Conservation (phyloP, 2,113 vertebrate genomes). For the Triplophysa siluroides region DNA sequence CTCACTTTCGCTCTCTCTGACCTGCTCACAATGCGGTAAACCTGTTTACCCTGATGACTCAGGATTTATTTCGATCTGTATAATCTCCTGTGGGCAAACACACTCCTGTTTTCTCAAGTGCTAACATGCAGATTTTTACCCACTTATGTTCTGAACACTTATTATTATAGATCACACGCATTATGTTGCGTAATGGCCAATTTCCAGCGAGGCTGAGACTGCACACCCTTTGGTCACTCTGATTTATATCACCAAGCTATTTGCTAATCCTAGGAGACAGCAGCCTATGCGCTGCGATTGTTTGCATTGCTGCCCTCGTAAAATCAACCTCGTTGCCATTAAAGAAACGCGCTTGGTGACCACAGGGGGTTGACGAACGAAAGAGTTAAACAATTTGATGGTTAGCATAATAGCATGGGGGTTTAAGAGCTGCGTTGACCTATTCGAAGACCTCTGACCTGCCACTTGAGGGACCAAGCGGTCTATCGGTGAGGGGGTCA, state of each 20-base stretch:
- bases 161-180: neutral
- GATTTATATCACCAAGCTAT: constrained; percentile 17
- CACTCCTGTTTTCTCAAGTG: constrained; percentile 9
- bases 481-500: constrained; percentile 26
- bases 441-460: constrained; percentile 4
- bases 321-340: neutral
- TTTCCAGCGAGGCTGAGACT: neutral
- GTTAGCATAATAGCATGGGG: constrained; percentile 39
- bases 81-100: constrained; percentile 12
- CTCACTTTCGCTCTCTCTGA: constrained; percentile 1
- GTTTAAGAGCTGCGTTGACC: neutral
- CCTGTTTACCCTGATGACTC: constrained; percentile 42
- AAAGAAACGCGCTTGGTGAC: neutral
- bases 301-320: neutral
- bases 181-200: neutral
- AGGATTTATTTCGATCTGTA: constrained; percentile 37
- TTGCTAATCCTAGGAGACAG: neutral
- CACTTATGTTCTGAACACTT: constrained; percentile 13
- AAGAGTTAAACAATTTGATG: constrained; percentile 38
- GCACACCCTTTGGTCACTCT: constrained; percentile 14
- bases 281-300: neutral
- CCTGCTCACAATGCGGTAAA: neutral
- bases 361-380: neutral
- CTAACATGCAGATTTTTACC: constrained; percentile 25
- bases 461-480: neutral